phyloP scores from a whole-genome alignment of 2,797 vertebrate genomes.

The Sebastes reedi region DNA sequence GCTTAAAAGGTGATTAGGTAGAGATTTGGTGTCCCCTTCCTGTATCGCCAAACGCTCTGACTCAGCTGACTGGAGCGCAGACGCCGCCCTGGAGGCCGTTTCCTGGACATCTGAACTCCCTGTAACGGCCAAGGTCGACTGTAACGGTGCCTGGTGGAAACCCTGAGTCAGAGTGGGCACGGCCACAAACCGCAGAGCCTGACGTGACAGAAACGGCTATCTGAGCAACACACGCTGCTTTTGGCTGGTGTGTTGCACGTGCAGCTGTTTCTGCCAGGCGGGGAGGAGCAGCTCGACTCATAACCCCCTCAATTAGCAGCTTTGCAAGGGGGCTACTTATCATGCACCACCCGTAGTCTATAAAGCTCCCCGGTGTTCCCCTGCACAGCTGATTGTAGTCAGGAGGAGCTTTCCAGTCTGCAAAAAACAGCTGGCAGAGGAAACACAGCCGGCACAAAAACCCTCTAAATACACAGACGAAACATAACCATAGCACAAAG shows the following conservation, averaged over 20 bases:
- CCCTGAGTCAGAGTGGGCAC: conserved; percentile 52
- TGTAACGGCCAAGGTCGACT: conserved; percentile 17
- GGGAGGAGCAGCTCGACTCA: conserved; percentile 34
- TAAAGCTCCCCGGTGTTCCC: conserved; percentile 44
- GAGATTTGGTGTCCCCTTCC: conserved; percentile 63
- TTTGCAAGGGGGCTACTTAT: conserved; percentile 59
- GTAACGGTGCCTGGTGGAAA: conserved; percentile 40
- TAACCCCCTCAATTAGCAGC: conserved; percentile 61
- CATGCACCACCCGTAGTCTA: conserved; percentile 44
- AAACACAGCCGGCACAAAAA: conserved; percentile 13
- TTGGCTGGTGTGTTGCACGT: conserved; percentile 23
- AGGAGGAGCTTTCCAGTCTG: conserved; percentile 39
- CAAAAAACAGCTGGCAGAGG: conserved; percentile 43
- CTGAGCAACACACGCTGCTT: conserved; percentile 5
- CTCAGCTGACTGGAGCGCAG: conserved; percentile 58
- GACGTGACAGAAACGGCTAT: conserved; percentile 34
- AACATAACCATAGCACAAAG: conserved; percentile 25
- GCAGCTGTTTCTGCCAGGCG: conserved; percentile 24
- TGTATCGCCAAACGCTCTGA: conserved; percentile 54
- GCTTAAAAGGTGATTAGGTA: conserved; percentile 65
- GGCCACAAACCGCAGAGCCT: conserved; percentile 15
- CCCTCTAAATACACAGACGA: conserved; percentile 17
- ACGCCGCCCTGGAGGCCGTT: conserved; percentile 9
- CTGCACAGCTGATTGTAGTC: conserved; percentile 51
- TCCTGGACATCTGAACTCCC: conserved; percentile 50